phyloP scores from a whole-genome alignment of 2,113 vertebrate genomes.

The Oryctolagus cuniculus region mOryCun1.1 NC_091432.1:54859001-54859500 shows the following conservation, averaged over 20 bases:
- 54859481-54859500: neutral
- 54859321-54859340: constrained; percentile 2
- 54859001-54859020: neutral
- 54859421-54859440: neutral
- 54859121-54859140: neutral
- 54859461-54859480: neutral
- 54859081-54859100: neutral
- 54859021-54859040: neutral
- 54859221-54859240: constrained; percentile 10
- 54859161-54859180: constrained; percentile 24
- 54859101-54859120: neutral
- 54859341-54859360: neutral
- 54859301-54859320: neutral
- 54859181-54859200: neutral
- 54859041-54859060: neutral
- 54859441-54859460: neutral
- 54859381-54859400: neutral
- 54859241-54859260: constrained; percentile 28
- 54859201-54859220: constrained; percentile 44
- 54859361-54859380: neutral
- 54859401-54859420: neutral
- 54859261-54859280: constrained; percentile 16
- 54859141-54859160: neutral
- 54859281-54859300: constrained; percentile 36
- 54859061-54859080: neutral